Evolutionary conservation across 2,888 invertebrate species (phyloP).

Genomic region (Aproaerema taeniolella): DNA sequence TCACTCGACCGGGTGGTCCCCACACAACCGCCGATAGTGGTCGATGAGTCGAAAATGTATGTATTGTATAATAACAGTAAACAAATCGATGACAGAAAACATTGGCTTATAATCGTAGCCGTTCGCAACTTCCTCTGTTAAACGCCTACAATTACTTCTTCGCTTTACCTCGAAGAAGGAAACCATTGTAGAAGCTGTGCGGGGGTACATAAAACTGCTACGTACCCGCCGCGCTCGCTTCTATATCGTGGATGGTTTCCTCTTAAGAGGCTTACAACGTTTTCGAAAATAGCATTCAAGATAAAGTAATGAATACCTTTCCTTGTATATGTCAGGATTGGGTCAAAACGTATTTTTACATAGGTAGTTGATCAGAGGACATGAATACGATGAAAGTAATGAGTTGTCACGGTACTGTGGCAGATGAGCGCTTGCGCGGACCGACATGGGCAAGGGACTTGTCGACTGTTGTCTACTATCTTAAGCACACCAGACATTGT

Average conservation of each 20-base stretch:
- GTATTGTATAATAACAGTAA: constrained; percentile 57
- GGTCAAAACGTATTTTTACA: constrained; percentile 18
- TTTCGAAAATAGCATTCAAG: constrained; percentile 26
- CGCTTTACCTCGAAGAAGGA: constrained; percentile 48
- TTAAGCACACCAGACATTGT: constrained; percentile 30
- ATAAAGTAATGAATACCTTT: constrained; percentile 7
- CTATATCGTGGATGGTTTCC: constrained; percentile 48
- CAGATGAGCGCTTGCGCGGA: constrained; percentile 41
- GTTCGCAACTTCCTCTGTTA: constrained; percentile 67
- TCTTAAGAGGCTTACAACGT: constrained; percentile 59
- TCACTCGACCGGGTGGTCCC: constrained; percentile 37
- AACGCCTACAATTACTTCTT: constrained; percentile 50
- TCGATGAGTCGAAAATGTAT: constrained; percentile 45
- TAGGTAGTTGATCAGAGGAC: constrained; percentile 20
- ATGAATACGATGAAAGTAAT: constrained; percentile 7
- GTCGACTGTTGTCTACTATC: constrained; percentile 30
- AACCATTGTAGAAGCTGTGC: constrained; percentile 57
- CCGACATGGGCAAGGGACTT: constrained; percentile 26
- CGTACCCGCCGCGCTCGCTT: constrained; percentile 63
- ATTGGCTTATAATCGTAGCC: constrained; percentile 49
- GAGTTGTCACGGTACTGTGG: constrained; percentile 27
- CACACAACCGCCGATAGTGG: constrained; percentile 55
- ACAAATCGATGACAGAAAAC: constrained; percentile 50
- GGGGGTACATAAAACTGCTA: constrained; percentile 51
- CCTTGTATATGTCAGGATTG: constrained; percentile 11